phyloP scores from a whole-genome alignment of 2,113 vertebrate genomes.

The Paraplagusia blochii region DNA sequence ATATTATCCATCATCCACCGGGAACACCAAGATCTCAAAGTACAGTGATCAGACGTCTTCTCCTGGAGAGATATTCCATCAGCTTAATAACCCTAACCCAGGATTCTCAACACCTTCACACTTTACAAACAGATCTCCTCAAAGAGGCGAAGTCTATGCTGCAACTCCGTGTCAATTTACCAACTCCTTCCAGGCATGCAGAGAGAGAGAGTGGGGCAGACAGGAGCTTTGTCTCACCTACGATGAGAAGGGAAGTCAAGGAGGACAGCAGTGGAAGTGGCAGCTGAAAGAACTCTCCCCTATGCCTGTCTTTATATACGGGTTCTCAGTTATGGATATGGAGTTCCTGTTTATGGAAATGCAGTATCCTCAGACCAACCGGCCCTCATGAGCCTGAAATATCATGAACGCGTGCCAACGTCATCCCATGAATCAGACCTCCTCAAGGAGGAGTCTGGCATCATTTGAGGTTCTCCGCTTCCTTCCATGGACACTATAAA shows the following conservation, averaged over 20 bases:
- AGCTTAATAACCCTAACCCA: constrained; percentile 27
- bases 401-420: constrained; percentile 41
- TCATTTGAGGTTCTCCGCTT: constrained; percentile 33
- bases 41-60: neutral
- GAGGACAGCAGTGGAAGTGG: constrained; percentile 24
- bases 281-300: constrained; percentile 18
- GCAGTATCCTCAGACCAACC: constrained; percentile 65
- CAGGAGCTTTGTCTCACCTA: constrained; percentile 58
- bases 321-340: constrained; percentile 38
- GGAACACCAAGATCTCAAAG: neutral
- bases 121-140: constrained; percentile 5
- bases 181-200: constrained; percentile 4
- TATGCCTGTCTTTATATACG: constrained; percentile 43
- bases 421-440: constrained; percentile 24
- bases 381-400: constrained; percentile 65
- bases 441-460: constrained; percentile 50
- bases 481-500: constrained; percentile 32
- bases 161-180: neutral
- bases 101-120: constrained; percentile 18
- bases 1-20: neutral
- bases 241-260: constrained; percentile 23
- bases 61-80: constrained; percentile 14
- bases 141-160: constrained; percentile 7
- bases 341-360: constrained; percentile 71
- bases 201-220: neutral